Base-by-base conservation (phyloP, 2,797 vertebrate species). In the Halcyon badia region DNA sequence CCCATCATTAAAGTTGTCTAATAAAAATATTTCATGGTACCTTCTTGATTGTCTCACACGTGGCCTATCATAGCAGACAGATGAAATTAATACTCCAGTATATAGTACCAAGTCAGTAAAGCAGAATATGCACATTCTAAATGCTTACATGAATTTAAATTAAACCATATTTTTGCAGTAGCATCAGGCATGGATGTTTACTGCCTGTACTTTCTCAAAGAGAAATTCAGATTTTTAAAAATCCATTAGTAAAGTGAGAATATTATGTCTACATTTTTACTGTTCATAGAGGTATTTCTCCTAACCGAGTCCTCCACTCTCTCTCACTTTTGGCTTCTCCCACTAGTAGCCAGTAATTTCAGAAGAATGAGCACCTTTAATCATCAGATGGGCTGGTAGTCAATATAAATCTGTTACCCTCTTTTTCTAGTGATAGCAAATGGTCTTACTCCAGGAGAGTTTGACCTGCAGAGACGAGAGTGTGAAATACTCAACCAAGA, bases 291-390 rank as follows among this genome's bases (percentile, higher is more conserved):
- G 26, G 13, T 64, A 68, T 83, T 91, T 85, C 48, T 89, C 58
- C 25, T 49, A 42, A 16, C 28, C 20, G 41, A 83, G 49, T 70
- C 79, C 48, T 87, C 80, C 44, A 83, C 17, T 75, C 79, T 51
- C 49, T 70, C 37, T 87, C 52, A 64, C 9, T 83, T 94, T 33
- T 65, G 37, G 37, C 65, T 94, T 95, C 28, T 79, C 33, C 58
- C 80, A 41, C 30, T 60, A 76, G 44, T 14, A 84, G 73, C 30
- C 61, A 64, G 16, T 24, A 83, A 84, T 65, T 90, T 83, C 65
- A 89, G 77, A 93, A 83, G 61, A 92, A 78, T 61, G 57, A 75
- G 41, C 54, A 91, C 19, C 35, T 84, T 94, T 42, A 94, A 65
- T 81, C 62, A 72, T 15, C 39, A 31, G 33, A 88, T 75, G 12